Percentiles rank a stretch among this genome's conserved stretches.
These are phyloP conservation scores for Rhopalosiphum nymphaeae DNA, from an alignment of 2,888 invertebrate species.

Conservation along the genomic window DNA sequence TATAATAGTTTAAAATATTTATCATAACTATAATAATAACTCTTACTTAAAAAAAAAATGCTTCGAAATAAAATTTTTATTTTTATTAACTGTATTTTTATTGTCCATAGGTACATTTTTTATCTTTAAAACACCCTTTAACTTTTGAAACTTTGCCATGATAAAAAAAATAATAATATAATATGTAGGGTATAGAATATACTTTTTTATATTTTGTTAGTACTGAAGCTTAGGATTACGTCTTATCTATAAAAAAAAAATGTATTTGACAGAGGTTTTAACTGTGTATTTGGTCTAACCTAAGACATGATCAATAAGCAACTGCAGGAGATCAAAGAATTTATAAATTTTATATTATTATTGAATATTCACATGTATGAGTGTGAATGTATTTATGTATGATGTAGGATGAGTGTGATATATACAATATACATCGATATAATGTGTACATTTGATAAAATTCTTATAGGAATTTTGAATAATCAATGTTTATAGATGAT, in stretches of 20 bases:
- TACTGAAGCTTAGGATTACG: not conserved
- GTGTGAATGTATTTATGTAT: not conserved
- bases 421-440: not conserved
- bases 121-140: not conserved
- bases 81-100: not conserved
- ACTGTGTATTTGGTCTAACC: not conserved
- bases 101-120: not conserved
- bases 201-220: not conserved
- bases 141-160: not conserved
- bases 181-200: not conserved
- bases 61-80: not conserved
- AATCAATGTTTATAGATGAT: constrained; percentile 18
- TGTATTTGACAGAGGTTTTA: not conserved
- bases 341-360: not conserved
- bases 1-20: not conserved
- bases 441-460: not conserved
- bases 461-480: not conserved
- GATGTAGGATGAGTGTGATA: not conserved
- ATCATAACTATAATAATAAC: not conserved
- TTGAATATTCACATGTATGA: not conserved
- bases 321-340: not conserved
- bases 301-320: not conserved
- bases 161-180: not conserved
- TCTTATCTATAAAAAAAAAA: not conserved
- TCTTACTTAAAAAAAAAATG: not conserved